A percentile compares a stretch with the other conserved stretches of the same genome.
Conservation (phyloP, 2,797 vertebrate genomes). For the Hemibagrus guttatus region DNA sequence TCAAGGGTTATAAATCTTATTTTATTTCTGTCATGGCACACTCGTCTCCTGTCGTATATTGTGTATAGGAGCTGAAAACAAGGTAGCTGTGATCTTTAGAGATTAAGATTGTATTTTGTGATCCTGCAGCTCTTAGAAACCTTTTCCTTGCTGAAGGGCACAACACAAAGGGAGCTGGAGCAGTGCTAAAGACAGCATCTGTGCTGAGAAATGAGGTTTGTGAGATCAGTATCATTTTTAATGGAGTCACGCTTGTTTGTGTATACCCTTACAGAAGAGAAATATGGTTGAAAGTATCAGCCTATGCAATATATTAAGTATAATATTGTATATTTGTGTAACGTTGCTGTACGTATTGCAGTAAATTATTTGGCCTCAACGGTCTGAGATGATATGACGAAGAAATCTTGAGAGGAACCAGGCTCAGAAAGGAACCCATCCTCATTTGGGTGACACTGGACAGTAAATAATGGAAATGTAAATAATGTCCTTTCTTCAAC, state of each 20-base stretch:
- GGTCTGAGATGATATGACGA: no score
- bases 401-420: no score
- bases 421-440: no score
- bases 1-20: conserved; percentile 31
- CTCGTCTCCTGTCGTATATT: conserved; percentile 19
- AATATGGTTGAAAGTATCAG: not conserved
- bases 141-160: conserved; percentile 6
- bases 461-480: no score
- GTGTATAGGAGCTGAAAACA: conserved; percentile 39
- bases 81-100: not conserved
- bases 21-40: conserved; percentile 16
- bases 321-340: not conserved
- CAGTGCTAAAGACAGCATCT: not conserved
- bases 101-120: not conserved
- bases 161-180: not conserved
- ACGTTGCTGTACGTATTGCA: not conserved
- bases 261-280: not conserved
- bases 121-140: conserved; percentile 11
- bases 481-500: no score
- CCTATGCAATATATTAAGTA: not conserved
- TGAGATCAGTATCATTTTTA: not conserved
- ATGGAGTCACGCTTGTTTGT: not conserved
- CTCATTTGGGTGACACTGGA: no score
- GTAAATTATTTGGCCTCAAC: not conserved
- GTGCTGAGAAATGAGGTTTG: not conserved